Conservation (phyloP, 2,888 invertebrate species). For the Polietes domitor region DNA sequence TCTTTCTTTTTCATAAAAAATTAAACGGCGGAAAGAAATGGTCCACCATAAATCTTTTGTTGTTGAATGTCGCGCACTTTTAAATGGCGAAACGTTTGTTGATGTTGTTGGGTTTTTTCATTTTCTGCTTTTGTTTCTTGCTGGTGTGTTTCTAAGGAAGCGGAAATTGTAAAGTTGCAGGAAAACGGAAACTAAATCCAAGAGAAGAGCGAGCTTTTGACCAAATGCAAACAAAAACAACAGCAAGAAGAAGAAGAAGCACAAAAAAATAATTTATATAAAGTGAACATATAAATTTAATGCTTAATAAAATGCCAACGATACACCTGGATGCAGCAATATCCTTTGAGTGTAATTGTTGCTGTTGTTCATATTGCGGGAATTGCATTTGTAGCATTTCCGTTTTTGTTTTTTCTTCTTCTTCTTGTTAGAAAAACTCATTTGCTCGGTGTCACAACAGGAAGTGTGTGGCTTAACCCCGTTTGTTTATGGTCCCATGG, state of each 20-base stretch:
- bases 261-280: conserved; percentile 24
- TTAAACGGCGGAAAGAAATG: conserved; percentile 6
- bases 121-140: conserved; percentile 9
- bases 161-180: conserved; percentile 46
- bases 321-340: conserved; percentile 3
- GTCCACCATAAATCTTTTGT: conserved; percentile 43
- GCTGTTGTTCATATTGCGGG: neutral
- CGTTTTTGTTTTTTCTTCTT: neutral
- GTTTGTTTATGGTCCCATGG: conserved; percentile 44
- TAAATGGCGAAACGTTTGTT: conserved; percentile 1
- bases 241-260: neutral
- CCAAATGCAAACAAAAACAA: conserved; percentile 57
- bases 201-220: conserved; percentile 45
- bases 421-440: conserved; percentile 25
- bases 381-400: neutral
- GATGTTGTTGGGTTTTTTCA: neutral
- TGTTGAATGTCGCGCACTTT: conserved; percentile 23
- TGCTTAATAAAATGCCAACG: conserved; percentile 10
- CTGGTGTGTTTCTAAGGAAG: neutral
- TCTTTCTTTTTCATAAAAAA: conserved; percentile 14
- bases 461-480: conserved; percentile 12
- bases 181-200: conserved; percentile 33
- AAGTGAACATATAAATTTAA: conserved; percentile 7
- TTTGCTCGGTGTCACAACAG: conserved; percentile 9
- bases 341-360: neutral